phyloP scores from a whole-genome alignment of 2,113 vertebrate species.

The Bos indicus region DNA sequence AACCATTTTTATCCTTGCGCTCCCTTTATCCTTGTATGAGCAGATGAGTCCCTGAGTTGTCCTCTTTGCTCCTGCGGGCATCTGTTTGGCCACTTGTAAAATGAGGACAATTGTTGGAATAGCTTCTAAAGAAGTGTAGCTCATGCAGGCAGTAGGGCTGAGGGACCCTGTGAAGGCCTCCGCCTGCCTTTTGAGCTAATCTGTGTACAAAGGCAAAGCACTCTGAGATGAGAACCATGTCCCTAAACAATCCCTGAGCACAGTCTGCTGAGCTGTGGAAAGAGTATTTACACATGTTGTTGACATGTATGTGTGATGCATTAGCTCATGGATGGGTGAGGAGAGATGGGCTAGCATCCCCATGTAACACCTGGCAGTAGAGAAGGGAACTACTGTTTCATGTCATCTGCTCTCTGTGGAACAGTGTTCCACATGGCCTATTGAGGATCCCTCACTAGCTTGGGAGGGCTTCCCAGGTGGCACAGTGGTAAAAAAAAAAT shows the following conservation, averaged over 20 bases:
- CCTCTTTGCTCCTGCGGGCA: neutral
- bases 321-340: neutral
- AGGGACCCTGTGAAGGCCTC: neutral
- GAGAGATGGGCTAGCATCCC: neutral
- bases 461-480: neutral
- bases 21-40: neutral
- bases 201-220: neutral
- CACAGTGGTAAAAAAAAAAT: neutral
- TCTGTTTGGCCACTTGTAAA: neutral
- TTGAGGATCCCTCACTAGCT: neutral
- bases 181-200: neutral
- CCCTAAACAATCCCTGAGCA: neutral
- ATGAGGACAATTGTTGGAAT: neutral
- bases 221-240: neutral
- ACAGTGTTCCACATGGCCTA: neutral
- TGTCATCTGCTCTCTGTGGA: neutral
- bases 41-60: neutral
- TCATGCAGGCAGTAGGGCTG: neutral
- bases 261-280: neutral
- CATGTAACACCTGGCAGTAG: neutral
- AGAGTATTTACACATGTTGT: neutral
- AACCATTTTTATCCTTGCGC: neutral
- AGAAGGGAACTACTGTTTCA: no score
- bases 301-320: fast-evolving
- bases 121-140: neutral